Percentiles rank a stretch among this genome's conserved stretches.
phyloP scores from a whole-genome alignment of 2,113 vertebrate species.

The Lepidothrix coronata region DNA sequence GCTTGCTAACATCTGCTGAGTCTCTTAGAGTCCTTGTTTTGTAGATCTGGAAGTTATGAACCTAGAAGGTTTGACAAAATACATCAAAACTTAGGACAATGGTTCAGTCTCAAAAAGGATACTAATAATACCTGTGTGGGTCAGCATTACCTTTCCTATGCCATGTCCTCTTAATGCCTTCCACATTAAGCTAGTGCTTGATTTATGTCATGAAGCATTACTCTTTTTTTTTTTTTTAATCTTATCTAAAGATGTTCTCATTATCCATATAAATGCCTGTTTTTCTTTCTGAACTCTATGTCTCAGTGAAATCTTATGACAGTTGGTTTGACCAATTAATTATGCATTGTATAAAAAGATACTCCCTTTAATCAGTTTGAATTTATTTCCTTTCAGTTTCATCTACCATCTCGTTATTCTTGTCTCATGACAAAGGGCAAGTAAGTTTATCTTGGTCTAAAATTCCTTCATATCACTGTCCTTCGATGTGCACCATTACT shows the following conservation, averaged over 20 bases:
- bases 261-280: constrained; percentile 15
- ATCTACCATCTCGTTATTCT: constrained; percentile 4
- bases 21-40: not conserved
- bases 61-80: not conserved
- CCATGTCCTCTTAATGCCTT: not conserved
- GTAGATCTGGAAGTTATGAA: not conserved
- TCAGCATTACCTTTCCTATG: not conserved
- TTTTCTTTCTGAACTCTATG: constrained; percentile 28
- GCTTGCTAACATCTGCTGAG: not conserved
- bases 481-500: not conserved
- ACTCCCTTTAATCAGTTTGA: constrained; percentile 32
- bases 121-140: not conserved
- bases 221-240: not conserved
- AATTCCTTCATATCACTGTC: not conserved
- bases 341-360: constrained; percentile 12
- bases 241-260: constrained; percentile 28
- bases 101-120: not conserved
- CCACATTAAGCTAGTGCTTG: not conserved
- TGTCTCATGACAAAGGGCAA: constrained; percentile 16
- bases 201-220: not conserved
- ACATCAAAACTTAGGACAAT: not conserved
- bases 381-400: constrained; percentile 44
- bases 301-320: constrained; percentile 4
- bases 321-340: constrained; percentile 19
- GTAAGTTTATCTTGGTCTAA: constrained; percentile 24